phyloP scores from a whole-genome alignment of 2,888 invertebrate species.

The Lepeophtheirus nordmannii region DNA sequence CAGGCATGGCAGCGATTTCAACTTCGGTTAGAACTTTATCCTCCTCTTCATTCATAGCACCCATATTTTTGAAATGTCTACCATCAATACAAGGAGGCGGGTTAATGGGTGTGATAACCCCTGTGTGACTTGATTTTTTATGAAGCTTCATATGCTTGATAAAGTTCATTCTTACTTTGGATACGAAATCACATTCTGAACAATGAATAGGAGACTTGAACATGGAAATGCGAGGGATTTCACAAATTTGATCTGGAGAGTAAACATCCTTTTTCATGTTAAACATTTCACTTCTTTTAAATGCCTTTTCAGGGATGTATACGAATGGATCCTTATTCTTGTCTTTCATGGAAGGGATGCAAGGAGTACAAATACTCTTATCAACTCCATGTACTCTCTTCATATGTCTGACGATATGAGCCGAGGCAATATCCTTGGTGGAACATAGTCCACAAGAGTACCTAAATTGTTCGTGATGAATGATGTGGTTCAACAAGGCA shows the following conservation, averaged over 20 bases:
- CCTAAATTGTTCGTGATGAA: neutral
- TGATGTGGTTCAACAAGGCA: neutral
- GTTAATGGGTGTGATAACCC: conserved; percentile 12
- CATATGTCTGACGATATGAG: neutral
- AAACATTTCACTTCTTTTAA: neutral
- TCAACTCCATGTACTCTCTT: neutral
- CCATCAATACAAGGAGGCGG: neutral
- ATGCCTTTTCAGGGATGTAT: neutral
- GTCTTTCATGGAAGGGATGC: neutral
- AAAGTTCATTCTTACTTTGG: conserved; percentile 18
- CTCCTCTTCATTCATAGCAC: conserved; percentile 12
- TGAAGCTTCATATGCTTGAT: conserved; percentile 16
- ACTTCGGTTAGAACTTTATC: neutral
- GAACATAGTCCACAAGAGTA: conserved; percentile 12
- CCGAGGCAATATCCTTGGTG: neutral
- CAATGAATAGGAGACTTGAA: neutral
- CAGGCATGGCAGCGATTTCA: conserved; percentile 9
- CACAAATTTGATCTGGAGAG: neutral
- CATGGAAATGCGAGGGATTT: conserved; percentile 4
- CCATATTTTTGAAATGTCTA: neutral
- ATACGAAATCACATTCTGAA: conserved; percentile 11
- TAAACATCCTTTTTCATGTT: neutral
- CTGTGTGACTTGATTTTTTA: neutral
- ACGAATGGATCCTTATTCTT: neutral
- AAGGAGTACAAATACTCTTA: neutral